These are phyloP conservation scores for Halocynthia aurantium DNA, from an alignment of 23 tunicate species.

Conservation along the genomic window DNA sequence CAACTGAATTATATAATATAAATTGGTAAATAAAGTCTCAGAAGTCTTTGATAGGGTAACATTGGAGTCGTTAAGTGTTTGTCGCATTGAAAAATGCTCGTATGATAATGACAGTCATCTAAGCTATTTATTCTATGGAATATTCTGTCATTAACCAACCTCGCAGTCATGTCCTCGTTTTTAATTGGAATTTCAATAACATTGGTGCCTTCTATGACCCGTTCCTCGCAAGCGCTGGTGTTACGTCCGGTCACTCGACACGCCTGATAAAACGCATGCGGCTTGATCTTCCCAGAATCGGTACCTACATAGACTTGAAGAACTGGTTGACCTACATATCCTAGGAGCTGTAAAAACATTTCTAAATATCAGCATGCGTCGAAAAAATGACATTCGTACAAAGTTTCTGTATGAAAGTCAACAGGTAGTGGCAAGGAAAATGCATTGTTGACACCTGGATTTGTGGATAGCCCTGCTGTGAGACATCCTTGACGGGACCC, in stretches of 20 bases:
- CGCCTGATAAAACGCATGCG: conserved; percentile 94
- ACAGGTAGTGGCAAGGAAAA: too few species aligned
- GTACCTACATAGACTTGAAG: conserved; percentile 84
- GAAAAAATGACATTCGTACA: neutral
- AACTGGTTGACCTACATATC: conserved; percentile 66
- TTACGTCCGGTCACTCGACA: conserved; percentile 91
- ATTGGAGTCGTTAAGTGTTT: too few species aligned
- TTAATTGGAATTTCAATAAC: conserved; percentile 78
- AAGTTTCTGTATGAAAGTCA: too few species aligned
- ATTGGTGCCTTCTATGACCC: conserved; percentile 60
- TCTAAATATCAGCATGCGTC: neutral
- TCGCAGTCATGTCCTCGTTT: conserved; percentile 39
- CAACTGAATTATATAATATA: too few species aligned
- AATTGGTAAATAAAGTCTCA: too few species aligned
- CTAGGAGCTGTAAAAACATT: conserved; percentile 47
- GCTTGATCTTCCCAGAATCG: conserved; percentile 63
- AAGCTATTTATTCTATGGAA: too few species aligned
- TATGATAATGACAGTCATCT: too few species aligned
- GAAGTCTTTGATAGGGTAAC: too few species aligned
- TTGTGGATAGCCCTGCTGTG: conserved; percentile 85
- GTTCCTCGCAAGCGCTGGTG: conserved; percentile 85
- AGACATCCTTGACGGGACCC: conserved; percentile 89
- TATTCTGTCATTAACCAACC: neutral
- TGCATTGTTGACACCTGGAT: conserved; percentile 36
- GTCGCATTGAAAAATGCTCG: too few species aligned